Conservation (phyloP, 2,888 invertebrate species). For the Argyresthia albistria region DNA sequence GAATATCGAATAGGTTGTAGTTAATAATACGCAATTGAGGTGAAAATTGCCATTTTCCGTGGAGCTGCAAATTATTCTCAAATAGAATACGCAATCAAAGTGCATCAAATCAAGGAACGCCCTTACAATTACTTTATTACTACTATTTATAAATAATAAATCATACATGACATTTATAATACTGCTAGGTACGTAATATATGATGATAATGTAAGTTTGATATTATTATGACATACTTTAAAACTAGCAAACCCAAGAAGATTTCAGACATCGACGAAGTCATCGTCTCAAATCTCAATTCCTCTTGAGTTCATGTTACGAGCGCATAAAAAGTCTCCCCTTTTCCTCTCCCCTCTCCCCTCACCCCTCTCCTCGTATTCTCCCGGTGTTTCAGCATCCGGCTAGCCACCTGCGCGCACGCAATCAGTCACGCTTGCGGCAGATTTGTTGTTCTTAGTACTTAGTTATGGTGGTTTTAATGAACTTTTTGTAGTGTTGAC, state of each 20-base stretch:
- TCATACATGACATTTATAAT: too few species aligned
- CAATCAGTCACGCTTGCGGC: constrained; percentile 20
- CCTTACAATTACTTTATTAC: too few species aligned
- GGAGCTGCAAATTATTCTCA: not conserved
- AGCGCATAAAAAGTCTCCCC: constrained; percentile 6
- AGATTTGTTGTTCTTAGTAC: constrained; percentile 62
- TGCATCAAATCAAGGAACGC: too few species aligned
- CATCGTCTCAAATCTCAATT: too few species aligned
- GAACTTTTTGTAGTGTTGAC: constrained; percentile 48
- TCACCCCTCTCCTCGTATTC: constrained; percentile 13
- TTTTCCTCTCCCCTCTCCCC: constrained; percentile 11
- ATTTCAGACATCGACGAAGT: too few species aligned
- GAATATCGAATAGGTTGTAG: not conserved
- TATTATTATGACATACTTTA: too few species aligned
- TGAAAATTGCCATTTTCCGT: not conserved
- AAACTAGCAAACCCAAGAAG: too few species aligned
- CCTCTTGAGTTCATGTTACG: not conserved
- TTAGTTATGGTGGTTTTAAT: constrained; percentile 43
- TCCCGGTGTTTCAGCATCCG: constrained; percentile 53
- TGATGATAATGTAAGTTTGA: too few species aligned
- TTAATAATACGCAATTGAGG: not conserved
- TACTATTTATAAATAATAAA: too few species aligned
- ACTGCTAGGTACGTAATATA: too few species aligned
- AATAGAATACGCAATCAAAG: not conserved
- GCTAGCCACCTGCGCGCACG: constrained; percentile 62